Evolutionary conservation across 2,113 vertebrate genomes (phyloP), one percentile per base, ranked within the genome.

Genomic region (Scolopax mira): DNA sequence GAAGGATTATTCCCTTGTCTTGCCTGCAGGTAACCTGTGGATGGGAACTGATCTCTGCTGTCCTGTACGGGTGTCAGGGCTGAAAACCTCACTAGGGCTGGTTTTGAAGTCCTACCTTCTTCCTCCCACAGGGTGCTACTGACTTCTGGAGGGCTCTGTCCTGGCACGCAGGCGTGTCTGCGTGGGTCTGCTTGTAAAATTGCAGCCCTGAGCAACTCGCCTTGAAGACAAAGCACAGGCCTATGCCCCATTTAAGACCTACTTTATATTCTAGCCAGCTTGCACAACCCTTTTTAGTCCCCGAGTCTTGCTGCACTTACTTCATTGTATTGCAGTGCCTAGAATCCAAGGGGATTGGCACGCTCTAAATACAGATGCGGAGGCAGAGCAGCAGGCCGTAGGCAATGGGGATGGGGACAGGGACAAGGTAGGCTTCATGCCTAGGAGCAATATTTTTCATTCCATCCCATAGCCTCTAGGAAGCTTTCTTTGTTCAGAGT

Each of bases 221-320:
- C 58, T 69, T 61, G 83, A 79, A 92, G 57, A 93, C 83, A 95
- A 96, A 93, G 69, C 62, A 70, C 35, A 84, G 85, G 52, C 85
- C 80, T 89, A 4, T 96, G 93, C 54, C 95, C 90, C 88, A 93
- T 67, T 96, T 96, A 95, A 69, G 70, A 69, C 77, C 93, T 95
- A 85, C 86, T 97, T 96, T 93, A 49, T 48, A 96, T 97, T 90
- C 96, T n/a, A 81, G 21, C 82, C 92, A 87, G 69, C 54, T 73
- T 69, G 73, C 73, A 67, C 54, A 81, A 62, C 37, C 11, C 31
- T 51, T 89, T 93, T 91, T 66, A 79, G 71, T 88, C 17, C 48
- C 30, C 0, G 0, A 80, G 86, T 51, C 67, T 80, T 86, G 79
- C 90, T 86, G 92, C 49, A 44, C 72, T 90, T 77, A 18, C 18